Conservation (phyloP, 2,113 vertebrate species). For the Callipepla californica region DNA sequence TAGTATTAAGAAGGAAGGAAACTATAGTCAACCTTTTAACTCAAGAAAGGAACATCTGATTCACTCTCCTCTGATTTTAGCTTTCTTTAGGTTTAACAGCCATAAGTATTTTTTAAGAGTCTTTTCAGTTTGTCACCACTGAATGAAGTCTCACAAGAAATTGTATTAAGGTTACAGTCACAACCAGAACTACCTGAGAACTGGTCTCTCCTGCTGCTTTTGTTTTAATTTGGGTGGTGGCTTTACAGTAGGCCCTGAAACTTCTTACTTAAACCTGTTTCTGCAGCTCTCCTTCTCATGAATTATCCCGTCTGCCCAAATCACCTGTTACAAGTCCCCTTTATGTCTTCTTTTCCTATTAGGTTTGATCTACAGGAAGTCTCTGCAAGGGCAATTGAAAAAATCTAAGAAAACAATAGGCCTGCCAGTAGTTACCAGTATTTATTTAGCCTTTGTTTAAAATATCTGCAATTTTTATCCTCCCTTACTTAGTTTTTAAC, state of each 20-base stretch:
- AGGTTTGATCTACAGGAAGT: not conserved
- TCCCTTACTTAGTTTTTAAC: not conserved
- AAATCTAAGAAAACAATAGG: not conserved
- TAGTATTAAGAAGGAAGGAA: not conserved
- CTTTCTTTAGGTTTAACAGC: not conserved
- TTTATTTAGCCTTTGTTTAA: not conserved
- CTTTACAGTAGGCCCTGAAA: slow-evolving; percentile 1
- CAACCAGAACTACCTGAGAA: not conserved
- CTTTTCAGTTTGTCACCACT: not conserved
- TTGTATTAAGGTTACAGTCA: not conserved
- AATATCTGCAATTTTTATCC: not conserved
- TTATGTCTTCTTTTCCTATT: not conserved
- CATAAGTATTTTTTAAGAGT: not conserved
- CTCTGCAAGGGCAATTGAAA: not conserved
- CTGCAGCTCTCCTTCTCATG: not conserved
- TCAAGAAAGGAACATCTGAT: not conserved
- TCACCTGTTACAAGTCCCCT: not conserved
- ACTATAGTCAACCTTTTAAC: not conserved
- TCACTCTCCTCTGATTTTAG: not conserved
- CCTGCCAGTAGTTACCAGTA: not conserved
- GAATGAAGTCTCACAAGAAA: not conserved
- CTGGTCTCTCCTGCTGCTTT: not conserved
- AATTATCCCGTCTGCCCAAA: not conserved
- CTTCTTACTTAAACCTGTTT: not conserved
- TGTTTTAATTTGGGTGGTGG: not conserved